phyloP scores from a whole-genome alignment of 2,888 invertebrate genomes.

The Euplagia quadripunctaria region DNA sequence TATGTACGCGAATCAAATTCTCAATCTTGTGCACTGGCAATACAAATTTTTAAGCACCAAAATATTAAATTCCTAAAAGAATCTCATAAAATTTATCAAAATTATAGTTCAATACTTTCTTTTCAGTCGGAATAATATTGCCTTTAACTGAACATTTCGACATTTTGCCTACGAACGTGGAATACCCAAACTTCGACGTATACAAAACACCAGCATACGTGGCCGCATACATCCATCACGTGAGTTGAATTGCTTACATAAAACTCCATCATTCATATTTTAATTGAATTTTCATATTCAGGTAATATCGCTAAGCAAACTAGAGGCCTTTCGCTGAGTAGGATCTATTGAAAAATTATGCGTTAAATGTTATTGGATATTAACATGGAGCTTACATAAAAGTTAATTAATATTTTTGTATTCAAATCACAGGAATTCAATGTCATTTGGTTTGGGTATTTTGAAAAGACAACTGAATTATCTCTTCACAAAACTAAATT shows the following conservation, averaged over 20 bases:
- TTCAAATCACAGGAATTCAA: not conserved
- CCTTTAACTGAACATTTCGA: conserved; percentile 81
- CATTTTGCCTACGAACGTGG: conserved; percentile 83
- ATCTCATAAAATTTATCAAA: conserved; percentile 2
- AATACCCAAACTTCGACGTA: conserved; percentile 79
- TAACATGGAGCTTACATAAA: not conserved
- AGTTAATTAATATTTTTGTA: not conserved
- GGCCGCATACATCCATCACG: conserved; percentile 78
- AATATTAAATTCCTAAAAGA: not conserved
- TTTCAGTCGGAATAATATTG: conserved; percentile 80
- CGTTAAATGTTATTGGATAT: not conserved
- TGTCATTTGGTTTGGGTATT: not conserved
- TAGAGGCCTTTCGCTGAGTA: conserved; percentile 9
- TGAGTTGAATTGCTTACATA: conserved; percentile 59
- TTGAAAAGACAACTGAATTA: not conserved
- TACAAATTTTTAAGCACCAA: not conserved
- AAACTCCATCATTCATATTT: conserved; percentile 32
- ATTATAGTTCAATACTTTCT: conserved; percentile 25
- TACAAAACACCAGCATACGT: conserved; percentile 74
- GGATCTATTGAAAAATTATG: conserved; percentile 5
- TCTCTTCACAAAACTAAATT: not conserved
- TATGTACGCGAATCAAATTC: not conserved
- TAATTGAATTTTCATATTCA: conserved; percentile 30
- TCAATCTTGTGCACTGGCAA: not conserved
- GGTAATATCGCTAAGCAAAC: conserved; percentile 16